These are phyloP conservation scores for Chrysolina haemoptera DNA, from an alignment of 2,888 invertebrate species.

Conservation along the genomic window DNA sequence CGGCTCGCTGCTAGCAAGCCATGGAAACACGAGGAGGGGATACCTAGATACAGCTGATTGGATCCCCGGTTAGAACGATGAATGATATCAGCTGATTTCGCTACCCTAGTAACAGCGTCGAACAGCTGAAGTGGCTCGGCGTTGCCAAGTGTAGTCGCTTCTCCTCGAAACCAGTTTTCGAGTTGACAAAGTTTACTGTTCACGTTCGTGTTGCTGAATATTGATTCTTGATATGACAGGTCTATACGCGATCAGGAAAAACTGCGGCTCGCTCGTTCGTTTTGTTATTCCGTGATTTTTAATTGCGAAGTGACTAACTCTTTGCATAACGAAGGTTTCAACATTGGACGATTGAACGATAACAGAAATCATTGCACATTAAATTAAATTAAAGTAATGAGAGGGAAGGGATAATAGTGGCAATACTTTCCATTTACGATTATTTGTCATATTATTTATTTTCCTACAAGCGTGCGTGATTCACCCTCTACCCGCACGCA, in stretches of 20 bases:
- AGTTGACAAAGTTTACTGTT: slow-evolving; percentile 30
- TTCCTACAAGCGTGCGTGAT: too few relatives aligned
- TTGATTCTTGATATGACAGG: slow-evolving; percentile 8
- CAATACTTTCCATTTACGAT: too few relatives aligned
- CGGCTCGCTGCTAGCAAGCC: slow-evolving; percentile 44
- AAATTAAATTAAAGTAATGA: too few relatives aligned
- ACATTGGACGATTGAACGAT: too few relatives aligned
- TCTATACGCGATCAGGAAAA: background rate
- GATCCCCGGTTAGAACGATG: slow-evolving; percentile 50
- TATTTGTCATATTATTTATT: too few relatives aligned
- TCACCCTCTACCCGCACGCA: too few relatives aligned
- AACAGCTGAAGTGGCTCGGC: slow-evolving; percentile 46
- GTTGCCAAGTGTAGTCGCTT: slow-evolving; percentile 38
- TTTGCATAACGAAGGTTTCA: too few relatives aligned
- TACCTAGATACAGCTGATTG: slow-evolving; percentile 50
- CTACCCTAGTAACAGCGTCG: slow-evolving; percentile 51
- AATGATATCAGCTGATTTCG: slow-evolving; percentile 57
- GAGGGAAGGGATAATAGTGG: too few relatives aligned
- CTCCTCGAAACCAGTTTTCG: slow-evolving; percentile 32
- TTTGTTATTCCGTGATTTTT: background rate
- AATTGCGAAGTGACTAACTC: background rate
- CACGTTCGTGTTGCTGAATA: slow-evolving; percentile 7
- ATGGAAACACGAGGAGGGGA: slow-evolving; percentile 44
- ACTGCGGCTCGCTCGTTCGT: background rate
- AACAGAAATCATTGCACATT: too few relatives aligned